Percentiles rank a stretch among this genome's conserved stretches.
phyloP scores from a whole-genome alignment of 1,140 invertebrate genomes.

The Hyphantria cunea region DNA sequence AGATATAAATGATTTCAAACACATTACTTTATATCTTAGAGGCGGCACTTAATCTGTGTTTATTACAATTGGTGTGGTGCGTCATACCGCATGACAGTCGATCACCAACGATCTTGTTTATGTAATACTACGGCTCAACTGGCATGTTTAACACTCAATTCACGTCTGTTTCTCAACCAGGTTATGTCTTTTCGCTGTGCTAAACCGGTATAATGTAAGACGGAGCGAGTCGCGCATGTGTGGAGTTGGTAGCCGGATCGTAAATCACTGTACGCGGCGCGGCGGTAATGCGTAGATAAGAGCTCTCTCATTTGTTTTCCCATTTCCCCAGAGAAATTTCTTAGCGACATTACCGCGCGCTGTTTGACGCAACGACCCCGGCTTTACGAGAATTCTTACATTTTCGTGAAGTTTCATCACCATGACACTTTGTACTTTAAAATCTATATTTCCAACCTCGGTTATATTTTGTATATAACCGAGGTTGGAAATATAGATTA shows the following conservation, averaged over 20 bases:
- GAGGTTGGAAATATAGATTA: no score
- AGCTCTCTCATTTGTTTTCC: slow-evolving; percentile 75
- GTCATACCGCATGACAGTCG: slow-evolving; percentile 25
- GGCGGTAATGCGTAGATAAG: slow-evolving; percentile 73
- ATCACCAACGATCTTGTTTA: slow-evolving; percentile 45
- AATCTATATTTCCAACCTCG: no score
- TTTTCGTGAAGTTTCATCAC: slow-evolving; percentile 46
- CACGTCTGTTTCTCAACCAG: slow-evolving; percentile 61
- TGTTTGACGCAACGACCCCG: slow-evolving; percentile 55
- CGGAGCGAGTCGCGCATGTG: slow-evolving; percentile 39
- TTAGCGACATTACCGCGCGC: slow-evolving; percentile 56
- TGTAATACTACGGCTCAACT: slow-evolving; percentile 45
- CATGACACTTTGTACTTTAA: slow-evolving; percentile 33
- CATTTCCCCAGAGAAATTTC: slow-evolving; percentile 69
- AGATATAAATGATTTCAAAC: not conserved
- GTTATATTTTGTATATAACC: no score
- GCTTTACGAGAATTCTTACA: slow-evolving; percentile 40
- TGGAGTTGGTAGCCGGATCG: slow-evolving; percentile 56
- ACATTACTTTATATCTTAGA: not conserved
- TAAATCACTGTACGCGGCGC: slow-evolving; percentile 67
- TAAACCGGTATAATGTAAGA: slow-evolving; percentile 54
- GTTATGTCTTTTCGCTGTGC: slow-evolving; percentile 56
- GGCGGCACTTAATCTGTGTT: not conserved
- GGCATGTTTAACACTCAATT: slow-evolving; percentile 65
- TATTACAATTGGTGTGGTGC: slow-evolving; percentile 1